Evolutionary conservation across 1,140 invertebrate genomes (phyloP).

Genomic region (Sycophila sp.): DNA sequence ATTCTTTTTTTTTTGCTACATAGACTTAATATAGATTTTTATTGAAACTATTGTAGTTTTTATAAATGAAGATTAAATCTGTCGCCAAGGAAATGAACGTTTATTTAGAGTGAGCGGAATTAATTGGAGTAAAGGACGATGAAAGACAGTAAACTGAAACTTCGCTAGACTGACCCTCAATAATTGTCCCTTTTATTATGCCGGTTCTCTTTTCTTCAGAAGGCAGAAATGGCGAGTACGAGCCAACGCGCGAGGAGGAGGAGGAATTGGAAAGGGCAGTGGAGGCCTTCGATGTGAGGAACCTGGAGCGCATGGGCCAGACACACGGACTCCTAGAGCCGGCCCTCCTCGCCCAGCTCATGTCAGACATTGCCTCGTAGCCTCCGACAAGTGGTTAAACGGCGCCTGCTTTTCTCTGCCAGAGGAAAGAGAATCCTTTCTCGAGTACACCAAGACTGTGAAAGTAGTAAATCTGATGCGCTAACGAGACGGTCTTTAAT

Average conservation of each 20-base stretch:
- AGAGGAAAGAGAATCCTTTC: background rate
- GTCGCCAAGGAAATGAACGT: too few species aligned
- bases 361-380: constrained; percentile 67
- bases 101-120: too few species aligned
- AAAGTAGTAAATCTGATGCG: background rate
- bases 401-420: constrained; percentile 17
- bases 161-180: too few species aligned
- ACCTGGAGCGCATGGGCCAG: constrained; percentile 77
- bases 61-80: constrained; percentile 29
- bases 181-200: constrained; percentile 23
- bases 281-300: constrained; percentile 82
- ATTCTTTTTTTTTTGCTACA: too few species aligned
- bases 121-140: too few species aligned
- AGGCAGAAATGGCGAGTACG: constrained; percentile 77
- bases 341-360: constrained; percentile 62
- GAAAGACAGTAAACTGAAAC: too few species aligned
- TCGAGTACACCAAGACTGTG: too few species aligned
- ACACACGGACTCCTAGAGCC: constrained; percentile 70
- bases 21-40: too few species aligned
- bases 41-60: too few species aligned
- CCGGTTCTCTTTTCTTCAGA: constrained; percentile 62
- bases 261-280: constrained; percentile 85
- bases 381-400: constrained; percentile 43
- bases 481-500: constrained; percentile 22
- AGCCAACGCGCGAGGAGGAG: constrained; percentile 80